A percentile compares a stretch with the other conserved stretches of the same genome.
These are phyloP conservation scores for Noctuana brunneofusca DNA, from an alignment of 2,888 invertebrate genomes.

Conservation along the genomic window DNA sequence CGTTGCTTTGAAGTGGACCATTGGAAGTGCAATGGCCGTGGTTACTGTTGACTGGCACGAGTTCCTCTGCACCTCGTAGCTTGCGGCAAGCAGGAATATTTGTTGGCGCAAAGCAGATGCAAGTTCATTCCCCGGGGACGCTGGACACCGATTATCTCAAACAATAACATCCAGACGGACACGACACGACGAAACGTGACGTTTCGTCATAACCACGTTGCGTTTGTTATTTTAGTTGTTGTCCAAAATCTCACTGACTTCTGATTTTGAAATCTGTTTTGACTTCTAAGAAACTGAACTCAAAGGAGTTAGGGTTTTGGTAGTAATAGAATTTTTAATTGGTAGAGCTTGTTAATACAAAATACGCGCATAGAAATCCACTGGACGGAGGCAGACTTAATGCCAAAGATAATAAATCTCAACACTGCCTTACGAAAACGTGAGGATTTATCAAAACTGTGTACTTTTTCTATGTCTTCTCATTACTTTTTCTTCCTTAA, in stretches of 20 bases:
- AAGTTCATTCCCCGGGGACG: slow-evolving; percentile 60
- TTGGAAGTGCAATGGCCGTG: not conserved
- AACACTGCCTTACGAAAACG: not conserved
- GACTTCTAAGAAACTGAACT: slow-evolving; percentile 34
- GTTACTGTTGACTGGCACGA: not conserved
- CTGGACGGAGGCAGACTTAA: not conserved
- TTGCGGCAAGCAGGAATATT: slow-evolving; percentile 47
- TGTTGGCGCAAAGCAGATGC: slow-evolving; percentile 71
- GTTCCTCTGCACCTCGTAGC: slow-evolving; percentile 11
- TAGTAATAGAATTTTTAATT: slow-evolving; percentile 5
- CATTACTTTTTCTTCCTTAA: too few species aligned
- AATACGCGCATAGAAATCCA: not conserved
- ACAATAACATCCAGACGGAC: slow-evolving; percentile 46
- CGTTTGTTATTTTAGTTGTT: slow-evolving; percentile 64
- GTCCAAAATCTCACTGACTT: slow-evolving; percentile 51
- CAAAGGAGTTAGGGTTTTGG: not conserved
- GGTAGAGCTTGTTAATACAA: not conserved
- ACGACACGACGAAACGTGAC: slow-evolving; percentile 37
- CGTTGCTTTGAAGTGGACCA: not conserved
- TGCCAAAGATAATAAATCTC: not conserved
- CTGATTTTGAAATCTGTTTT: slow-evolving; percentile 39
- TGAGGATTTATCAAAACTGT: not conserved
- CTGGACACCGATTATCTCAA: slow-evolving; percentile 54
- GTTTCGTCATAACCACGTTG: slow-evolving; percentile 40
- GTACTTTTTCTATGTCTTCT: not conserved